A percentile compares a stretch with the other conserved stretches of the same genome.
These are phyloP conservation scores for Leptinotarsa defecta DNA, from an alignment of 1,140 invertebrate genomes.

Conservation along the genomic window DNA sequence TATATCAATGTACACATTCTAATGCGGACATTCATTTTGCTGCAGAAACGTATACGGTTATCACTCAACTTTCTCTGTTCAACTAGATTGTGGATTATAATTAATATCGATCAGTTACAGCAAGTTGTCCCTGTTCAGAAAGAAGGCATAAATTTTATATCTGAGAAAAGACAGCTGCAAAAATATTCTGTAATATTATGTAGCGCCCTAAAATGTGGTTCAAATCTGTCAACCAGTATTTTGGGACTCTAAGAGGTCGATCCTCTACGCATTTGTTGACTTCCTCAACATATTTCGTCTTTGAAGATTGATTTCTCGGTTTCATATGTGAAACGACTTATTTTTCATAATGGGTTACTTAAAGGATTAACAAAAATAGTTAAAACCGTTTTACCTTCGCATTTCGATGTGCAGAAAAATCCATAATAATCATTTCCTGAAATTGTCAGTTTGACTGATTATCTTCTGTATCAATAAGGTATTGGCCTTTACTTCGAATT, in stretches of 20 bases:
- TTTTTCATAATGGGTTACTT: no score
- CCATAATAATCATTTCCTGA: no score
- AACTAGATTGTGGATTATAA: background rate
- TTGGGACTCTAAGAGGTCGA: background rate
- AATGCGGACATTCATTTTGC: background rate
- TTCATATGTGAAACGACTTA: no score
- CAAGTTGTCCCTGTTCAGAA: background rate
- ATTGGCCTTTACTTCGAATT: no score
- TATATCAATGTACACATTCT: slow-evolving; percentile 12
- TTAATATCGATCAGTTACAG: background rate
- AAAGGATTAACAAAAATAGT: no score
- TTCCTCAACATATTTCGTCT: no score
- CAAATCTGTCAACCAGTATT: slow-evolving; percentile 21
- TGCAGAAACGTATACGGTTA: background rate
- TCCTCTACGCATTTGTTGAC: no score
- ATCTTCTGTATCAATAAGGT: no score
- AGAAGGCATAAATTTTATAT: slow-evolving; percentile 27
- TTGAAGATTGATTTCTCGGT: no score
- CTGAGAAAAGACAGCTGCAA: slow-evolving; percentile 29
- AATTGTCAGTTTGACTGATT: no score
- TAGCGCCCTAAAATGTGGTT: slow-evolving; percentile 18
- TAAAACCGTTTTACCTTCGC: no score
- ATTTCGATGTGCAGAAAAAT: no score
- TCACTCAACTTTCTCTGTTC: background rate
- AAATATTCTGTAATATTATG: slow-evolving; percentile 20